Evolutionary conservation across 2,797 vertebrate species (phyloP).

Genomic region (Melanotaenia pygmaea): DNA sequence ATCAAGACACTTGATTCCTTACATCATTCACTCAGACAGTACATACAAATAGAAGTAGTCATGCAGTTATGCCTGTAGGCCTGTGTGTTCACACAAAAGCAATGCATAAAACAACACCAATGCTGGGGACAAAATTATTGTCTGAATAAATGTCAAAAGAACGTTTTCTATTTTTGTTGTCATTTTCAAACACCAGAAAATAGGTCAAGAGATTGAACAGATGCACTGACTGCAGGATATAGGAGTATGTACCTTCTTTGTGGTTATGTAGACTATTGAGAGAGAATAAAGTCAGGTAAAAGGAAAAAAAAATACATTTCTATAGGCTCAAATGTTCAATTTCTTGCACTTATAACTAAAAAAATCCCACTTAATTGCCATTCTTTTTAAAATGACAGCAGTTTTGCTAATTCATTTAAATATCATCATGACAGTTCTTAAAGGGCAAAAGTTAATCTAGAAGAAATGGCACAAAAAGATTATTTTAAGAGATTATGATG

Average conservation of each 20-base stretch:
- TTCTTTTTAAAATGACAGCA: background rate
- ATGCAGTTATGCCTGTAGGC: constrained; percentile 34
- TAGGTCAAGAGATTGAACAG: constrained; percentile 10
- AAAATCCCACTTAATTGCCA: background rate
- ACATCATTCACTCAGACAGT: constrained; percentile 39
- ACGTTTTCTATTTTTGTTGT: constrained; percentile 1
- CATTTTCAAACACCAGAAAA: constrained; percentile 32
- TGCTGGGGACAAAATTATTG: constrained; percentile 28
- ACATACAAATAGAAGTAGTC: constrained; percentile 39
- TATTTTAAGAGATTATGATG: background rate
- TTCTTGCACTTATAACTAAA: background rate
- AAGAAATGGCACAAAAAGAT: background rate
- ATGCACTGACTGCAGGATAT: constrained; percentile 26
- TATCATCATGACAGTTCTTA: background rate
- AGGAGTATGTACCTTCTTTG: constrained; percentile 1
- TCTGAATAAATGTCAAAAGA: constrained; percentile 35
- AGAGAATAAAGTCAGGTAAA: background rate
- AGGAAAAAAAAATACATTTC: background rate
- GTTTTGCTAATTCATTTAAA: background rate
- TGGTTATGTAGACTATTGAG: background rate
- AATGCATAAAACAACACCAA: constrained; percentile 14
- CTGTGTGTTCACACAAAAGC: background rate
- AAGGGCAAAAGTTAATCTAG: background rate
- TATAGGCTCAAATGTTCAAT: background rate
- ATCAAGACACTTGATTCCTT: constrained; percentile 42